These are phyloP conservation scores for Siniperca chuatsi DNA, from an alignment of 2,113 vertebrate genomes.

Conservation along the genomic window DNA sequence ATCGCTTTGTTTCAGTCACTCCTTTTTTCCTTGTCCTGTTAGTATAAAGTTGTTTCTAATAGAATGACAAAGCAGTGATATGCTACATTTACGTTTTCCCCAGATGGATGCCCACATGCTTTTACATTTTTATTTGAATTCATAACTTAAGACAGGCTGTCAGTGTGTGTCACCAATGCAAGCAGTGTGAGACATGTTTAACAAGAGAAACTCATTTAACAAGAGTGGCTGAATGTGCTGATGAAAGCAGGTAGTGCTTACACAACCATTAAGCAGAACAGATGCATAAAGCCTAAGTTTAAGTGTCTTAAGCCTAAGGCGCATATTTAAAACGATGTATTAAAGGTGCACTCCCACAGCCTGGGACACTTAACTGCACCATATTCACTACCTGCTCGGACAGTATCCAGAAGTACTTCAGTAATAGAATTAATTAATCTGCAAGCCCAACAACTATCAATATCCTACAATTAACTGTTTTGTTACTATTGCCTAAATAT, in stretches of 20 bases:
- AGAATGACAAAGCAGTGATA: constrained; percentile 64
- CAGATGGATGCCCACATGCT: constrained; percentile 78
- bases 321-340: constrained; percentile 28
- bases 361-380: background rate
- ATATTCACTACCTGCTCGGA: background rate
- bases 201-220: constrained; percentile 60
- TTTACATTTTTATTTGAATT: constrained; percentile 80
- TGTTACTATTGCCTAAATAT: background rate
- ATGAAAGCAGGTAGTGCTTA: constrained; percentile 53
- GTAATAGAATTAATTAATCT: background rate
- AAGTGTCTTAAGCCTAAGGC: constrained; percentile 27
- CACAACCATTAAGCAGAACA: constrained; percentile 33
- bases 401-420: background rate
- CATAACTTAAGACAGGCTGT: constrained; percentile 71
- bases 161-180: constrained; percentile 59
- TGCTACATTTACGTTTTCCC: constrained; percentile 74
- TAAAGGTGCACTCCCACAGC: constrained; percentile 15
- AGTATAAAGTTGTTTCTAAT: constrained; percentile 79
- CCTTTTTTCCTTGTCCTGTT: constrained; percentile 42
- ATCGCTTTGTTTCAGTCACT: constrained; percentile 30
- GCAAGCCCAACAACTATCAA: background rate
- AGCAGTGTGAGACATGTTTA: constrained; percentile 71
- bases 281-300: constrained; percentile 27
- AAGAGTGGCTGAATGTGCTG: constrained; percentile 66
- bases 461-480: background rate